Percentiles rank a stretch among this genome's conserved stretches.
Evolutionary conservation across 2,888 invertebrate genomes (phyloP).

Genomic region (Ephialtes manifestator): DNA sequence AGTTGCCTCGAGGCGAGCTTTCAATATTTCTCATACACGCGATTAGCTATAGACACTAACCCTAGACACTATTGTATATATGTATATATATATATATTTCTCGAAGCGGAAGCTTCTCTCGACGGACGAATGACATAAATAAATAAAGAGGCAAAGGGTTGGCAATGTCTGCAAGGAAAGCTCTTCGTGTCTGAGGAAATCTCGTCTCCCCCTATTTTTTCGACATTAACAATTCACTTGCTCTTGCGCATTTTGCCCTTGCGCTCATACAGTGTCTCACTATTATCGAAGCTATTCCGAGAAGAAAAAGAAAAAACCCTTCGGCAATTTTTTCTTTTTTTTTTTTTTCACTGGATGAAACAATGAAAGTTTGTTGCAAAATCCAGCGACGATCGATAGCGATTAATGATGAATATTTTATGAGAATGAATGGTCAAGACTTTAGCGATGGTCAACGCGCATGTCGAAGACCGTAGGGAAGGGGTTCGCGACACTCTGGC

Average conservation of each 20-base stretch:
- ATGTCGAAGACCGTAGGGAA: constrained; percentile 1
- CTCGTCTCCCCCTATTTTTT: not conserved
- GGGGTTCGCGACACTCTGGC: constrained; percentile 47
- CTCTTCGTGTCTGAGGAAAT: not conserved
- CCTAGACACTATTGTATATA: not conserved
- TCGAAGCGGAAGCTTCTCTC: not conserved
- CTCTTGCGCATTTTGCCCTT: constrained; percentile 19
- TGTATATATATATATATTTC: too few relatives aligned
- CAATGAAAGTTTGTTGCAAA: constrained; percentile 54
- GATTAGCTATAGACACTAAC: constrained; percentile 14
- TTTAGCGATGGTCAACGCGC: constrained; percentile 36
- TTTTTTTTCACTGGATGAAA: not conserved
- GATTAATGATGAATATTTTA: constrained; percentile 39
- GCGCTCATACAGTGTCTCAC: not conserved
- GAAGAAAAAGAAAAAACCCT: constrained; percentile 27
- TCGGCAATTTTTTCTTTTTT: not conserved
- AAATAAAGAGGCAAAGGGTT: constrained; percentile 33
- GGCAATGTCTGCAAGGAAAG: constrained; percentile 6
- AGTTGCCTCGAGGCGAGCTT: constrained; percentile 42
- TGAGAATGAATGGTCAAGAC: not conserved
- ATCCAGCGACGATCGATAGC: not conserved
- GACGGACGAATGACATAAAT: constrained; percentile 31
- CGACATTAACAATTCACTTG: constrained; percentile 25
- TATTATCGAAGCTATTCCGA: constrained; percentile 42
- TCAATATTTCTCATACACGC: constrained; percentile 34